phyloP scores from a whole-genome alignment of 2,113 vertebrate species.

The Oryzias celebensis region DNA sequence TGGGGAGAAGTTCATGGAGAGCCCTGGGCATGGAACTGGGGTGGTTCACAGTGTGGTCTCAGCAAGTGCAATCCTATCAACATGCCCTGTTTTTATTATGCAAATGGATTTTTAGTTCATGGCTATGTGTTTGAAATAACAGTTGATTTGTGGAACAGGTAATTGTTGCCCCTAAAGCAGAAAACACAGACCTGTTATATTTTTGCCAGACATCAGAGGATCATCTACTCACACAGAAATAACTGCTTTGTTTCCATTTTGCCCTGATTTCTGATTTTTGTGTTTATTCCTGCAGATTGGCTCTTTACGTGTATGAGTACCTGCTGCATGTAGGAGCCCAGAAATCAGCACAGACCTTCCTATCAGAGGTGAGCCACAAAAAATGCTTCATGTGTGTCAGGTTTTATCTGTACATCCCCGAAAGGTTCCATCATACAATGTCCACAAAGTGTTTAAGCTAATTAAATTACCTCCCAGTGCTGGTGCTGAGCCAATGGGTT shows the following conservation, averaged over 20 bases:
- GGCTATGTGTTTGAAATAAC: too few relatives aligned
- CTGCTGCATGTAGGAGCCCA: slow-evolving; percentile 98
- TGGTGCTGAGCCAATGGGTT: slow-evolving; percentile 57
- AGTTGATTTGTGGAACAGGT: too few relatives aligned
- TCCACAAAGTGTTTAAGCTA: slow-evolving; percentile 49
- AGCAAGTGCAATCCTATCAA: slow-evolving; percentile 10
- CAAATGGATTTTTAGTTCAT: too few relatives aligned
- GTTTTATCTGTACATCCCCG: slow-evolving; percentile 32
- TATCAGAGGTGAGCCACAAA: slow-evolving; percentile 91
- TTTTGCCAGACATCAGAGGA: too few relatives aligned
- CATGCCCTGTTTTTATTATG: neutral
- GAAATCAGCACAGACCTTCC: slow-evolving; percentile 98
- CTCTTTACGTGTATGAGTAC: slow-evolving; percentile 98
- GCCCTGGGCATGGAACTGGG: slow-evolving; percentile 6
- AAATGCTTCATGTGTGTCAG: slow-evolving; percentile 11
- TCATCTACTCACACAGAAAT: too few relatives aligned
- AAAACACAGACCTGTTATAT: too few relatives aligned
- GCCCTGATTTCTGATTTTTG: slow-evolving; percentile 1
- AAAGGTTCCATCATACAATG: slow-evolving; percentile 18
- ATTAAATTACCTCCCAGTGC: slow-evolving; percentile 53
- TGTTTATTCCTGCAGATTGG: slow-evolving; percentile 82
- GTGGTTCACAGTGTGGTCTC: slow-evolving; percentile 19
- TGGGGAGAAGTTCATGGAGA: slow-evolving; percentile 33
- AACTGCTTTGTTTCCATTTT: too few relatives aligned
- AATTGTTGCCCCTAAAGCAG: too few relatives aligned